Percentiles rank a stretch among this genome's conserved stretches.
These are phyloP conservation scores for Doryteuthis pealeii DNA, from an alignment of 1,140 invertebrate genomes.

Conservation along the genomic window DNA sequence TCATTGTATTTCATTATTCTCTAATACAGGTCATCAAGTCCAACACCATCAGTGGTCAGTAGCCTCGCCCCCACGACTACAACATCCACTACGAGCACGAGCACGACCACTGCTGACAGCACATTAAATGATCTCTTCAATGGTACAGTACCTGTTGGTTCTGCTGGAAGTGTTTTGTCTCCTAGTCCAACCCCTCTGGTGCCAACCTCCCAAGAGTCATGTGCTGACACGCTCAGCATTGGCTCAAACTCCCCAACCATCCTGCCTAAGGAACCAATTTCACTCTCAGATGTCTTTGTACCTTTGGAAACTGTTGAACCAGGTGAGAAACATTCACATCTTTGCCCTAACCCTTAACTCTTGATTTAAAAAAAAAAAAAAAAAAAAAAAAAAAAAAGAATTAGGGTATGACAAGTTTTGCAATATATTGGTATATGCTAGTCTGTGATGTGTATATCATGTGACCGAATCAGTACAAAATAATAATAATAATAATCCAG, in stretches of 20 bases:
- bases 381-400: no score
- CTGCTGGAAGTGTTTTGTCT: neutral
- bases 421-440: no score
- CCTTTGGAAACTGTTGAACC: conserved; percentile 76
- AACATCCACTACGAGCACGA: neutral
- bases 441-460: no score
- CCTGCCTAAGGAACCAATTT: conserved; percentile 37
- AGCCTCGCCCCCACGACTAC: conserved; percentile 1
- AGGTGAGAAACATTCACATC: conserved; percentile 55
- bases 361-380: no score
- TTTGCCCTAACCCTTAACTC: neutral
- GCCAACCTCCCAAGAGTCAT: conserved; percentile 17
- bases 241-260: conserved; percentile 28
- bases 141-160: neutral
- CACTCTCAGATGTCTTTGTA: conserved; percentile 74
- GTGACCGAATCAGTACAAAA: no score
- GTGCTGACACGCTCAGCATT: neutral
- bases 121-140: neutral
- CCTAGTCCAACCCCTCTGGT: neutral
- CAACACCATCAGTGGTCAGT: no score
- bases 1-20: no score
- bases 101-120: neutral
- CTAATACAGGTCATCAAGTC: no score
- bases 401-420: no score
- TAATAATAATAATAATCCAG: no score